Evolutionary conservation across 2,888 invertebrate species (phyloP).

Genomic region (Congeria kusceri): DNA sequence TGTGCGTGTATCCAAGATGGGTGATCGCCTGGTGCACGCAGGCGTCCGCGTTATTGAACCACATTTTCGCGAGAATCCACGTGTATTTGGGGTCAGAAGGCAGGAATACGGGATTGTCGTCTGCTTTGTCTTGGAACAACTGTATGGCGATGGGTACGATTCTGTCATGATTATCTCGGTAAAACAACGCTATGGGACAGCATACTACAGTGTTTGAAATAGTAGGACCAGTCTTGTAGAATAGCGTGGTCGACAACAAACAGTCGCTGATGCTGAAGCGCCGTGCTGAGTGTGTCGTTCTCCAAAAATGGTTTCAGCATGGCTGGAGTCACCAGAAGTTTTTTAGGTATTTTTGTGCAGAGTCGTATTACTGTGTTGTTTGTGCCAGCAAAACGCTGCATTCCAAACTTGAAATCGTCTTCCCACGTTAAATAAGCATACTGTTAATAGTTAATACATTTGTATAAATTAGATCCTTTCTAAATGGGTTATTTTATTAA

Average conservation of each 20-base stretch:
- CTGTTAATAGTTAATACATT: too few species aligned
- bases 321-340: conserved; percentile 70
- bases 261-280: conserved; percentile 42
- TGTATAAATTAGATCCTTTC: too few species aligned
- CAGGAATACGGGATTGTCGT: conserved; percentile 85
- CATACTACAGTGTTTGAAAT: conserved; percentile 67
- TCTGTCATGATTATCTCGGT: conserved; percentile 78
- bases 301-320: conserved; percentile 55
- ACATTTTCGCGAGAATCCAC: conserved; percentile 86
- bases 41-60: conserved; percentile 85
- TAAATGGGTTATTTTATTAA: too few species aligned
- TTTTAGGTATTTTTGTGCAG: conserved; percentile 84
- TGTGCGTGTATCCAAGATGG: conserved; percentile 85
- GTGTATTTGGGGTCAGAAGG: conserved; percentile 83
- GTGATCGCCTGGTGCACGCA: conserved; percentile 84
- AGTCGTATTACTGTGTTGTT: conserved; percentile 83
- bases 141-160: conserved; percentile 86
- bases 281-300: conserved; percentile 33
- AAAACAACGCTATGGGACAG: conserved; percentile 85
- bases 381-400: conserved; percentile 84
- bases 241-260: conserved; percentile 53
- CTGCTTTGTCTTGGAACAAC: conserved; percentile 83
- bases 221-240: conserved; percentile 43
- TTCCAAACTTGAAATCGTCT: conserved; percentile 84
- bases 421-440: conserved; percentile 76